Base-by-base conservation (phyloP, 2,888 invertebrate species). In the Hydraecia micacea region DNA sequence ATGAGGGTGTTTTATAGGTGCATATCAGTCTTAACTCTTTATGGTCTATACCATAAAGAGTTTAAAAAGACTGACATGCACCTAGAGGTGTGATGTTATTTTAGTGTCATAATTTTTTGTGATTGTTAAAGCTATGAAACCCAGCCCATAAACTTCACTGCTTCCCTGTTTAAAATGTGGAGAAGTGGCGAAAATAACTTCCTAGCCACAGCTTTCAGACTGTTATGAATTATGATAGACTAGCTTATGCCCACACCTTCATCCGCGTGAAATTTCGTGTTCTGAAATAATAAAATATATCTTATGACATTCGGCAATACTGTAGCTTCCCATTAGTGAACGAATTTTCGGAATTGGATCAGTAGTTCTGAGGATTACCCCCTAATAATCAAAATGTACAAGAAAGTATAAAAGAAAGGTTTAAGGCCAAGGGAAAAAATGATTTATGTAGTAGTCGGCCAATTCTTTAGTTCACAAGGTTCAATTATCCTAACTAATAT, bases 371-470 rank as follows among this genome's bases (percentile, higher is more conserved):
- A 52, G 25, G 25, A 25, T 25, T 52, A 52, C 52, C 8, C 21
- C 52, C 8, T 52, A 25, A 25, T 55, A 25, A 52, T 25, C 2
- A 52, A 52, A 52, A 63, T 62, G 21, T 32, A 62, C 32, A 32
- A 62, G 21, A 62, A 32, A 32, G 9, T 32, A 32, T 62, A 8
- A 32, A 21, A 32, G 5, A 21, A 55, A 36, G 18, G 11, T 60
- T 60, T 46, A 81, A 82, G 46, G 46, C 2, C 36, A 49, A 18
- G 13, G 15, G 2, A 66, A 80, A 46, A 39, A n/a, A 58, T 58
- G n/a, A 36, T 36, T 67, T 9, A 62, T 69, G 32, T 36, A 52
- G 9, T 42, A 21, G 39, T 15, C 0, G 75, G 39, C 42, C 15
- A 63, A 68, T 13, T 49, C 39, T 73, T 28, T 25, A 36, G 62